A percentile compares a stretch with the other conserved stretches of the same genome.
Conservation (phyloP, 2,113 vertebrate genomes). For the Tor tambroides region DNA sequence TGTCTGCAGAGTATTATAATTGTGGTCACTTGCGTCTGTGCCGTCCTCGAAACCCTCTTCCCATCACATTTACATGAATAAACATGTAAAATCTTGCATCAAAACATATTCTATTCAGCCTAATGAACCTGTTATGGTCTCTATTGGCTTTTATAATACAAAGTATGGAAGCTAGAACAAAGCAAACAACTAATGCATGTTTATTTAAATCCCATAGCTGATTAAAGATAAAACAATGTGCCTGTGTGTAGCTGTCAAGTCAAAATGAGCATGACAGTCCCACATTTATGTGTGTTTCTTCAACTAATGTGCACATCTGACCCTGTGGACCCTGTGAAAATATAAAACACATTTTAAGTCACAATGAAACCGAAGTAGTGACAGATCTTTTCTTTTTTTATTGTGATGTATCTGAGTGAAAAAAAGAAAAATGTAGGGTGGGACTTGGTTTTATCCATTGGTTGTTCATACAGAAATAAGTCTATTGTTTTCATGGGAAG, state of each 20-base stretch:
- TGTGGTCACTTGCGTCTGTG: conserved; percentile 42
- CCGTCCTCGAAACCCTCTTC: conserved; percentile 17
- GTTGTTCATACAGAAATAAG: no score
- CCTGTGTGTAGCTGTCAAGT: not conserved
- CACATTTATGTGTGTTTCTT: not conserved
- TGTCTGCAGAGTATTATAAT: conserved; percentile 55
- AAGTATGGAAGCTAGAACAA: conserved; percentile 29
- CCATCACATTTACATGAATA: conserved; percentile 30
- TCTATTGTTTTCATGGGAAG: not conserved
- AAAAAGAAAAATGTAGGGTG: not conserved
- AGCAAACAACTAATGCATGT: conserved; percentile 21
- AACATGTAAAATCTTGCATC: conserved; percentile 5
- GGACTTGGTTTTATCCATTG: not conserved
- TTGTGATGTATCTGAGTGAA: not conserved
- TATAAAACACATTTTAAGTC: not conserved
- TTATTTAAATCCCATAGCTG: not conserved
- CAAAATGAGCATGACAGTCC: not conserved
- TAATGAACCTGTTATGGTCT: conserved; percentile 45
- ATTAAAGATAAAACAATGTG: conserved; percentile 14
- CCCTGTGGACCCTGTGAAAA: not conserved
- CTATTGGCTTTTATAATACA: not conserved
- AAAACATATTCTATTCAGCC: conserved; percentile 38
- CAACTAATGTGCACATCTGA: not conserved
- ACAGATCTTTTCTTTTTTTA: not conserved
- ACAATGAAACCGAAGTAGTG: not conserved